phyloP scores from a whole-genome alignment of 2,888 invertebrate genomes.

The Drosophila subsilvestris region DNA sequence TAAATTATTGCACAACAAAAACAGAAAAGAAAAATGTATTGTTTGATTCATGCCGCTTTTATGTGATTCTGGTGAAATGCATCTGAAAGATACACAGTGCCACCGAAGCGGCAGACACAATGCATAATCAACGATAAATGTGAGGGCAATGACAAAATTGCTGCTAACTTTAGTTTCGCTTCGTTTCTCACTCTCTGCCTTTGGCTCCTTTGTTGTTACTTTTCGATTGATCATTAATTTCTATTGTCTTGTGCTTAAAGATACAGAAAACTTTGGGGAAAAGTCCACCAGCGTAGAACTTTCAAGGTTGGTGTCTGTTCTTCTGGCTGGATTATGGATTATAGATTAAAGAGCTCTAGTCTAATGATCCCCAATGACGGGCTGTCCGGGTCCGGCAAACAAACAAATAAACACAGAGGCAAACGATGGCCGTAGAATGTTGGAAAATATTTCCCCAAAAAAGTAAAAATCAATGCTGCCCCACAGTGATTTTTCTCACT shows the following conservation, averaged over 20 bases:
- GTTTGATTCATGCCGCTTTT: slow-evolving; percentile 17
- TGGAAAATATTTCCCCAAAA: slow-evolving; percentile 19
- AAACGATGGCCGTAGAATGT: slow-evolving; percentile 20
- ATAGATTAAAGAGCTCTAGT: slow-evolving; percentile 13
- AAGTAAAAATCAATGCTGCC: slow-evolving; percentile 28
- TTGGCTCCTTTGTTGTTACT: neutral
- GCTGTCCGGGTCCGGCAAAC: neutral
- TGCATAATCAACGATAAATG: slow-evolving; percentile 70
- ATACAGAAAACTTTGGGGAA: slow-evolving; percentile 22
- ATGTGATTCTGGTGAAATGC: slow-evolving; percentile 58
- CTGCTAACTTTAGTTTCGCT: slow-evolving; percentile 60
- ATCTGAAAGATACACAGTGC: slow-evolving; percentile 65
- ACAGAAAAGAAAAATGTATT: slow-evolving; percentile 20
- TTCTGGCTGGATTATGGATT: neutral
- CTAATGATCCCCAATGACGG: slow-evolving; percentile 21
- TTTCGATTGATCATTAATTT: slow-evolving; percentile 68
- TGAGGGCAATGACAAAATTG: slow-evolving; percentile 76
- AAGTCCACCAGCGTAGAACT: slow-evolving; percentile 29
- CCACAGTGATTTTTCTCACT: neutral
- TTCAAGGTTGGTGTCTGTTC: slow-evolving; percentile 55
- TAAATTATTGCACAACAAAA: slow-evolving; percentile 62
- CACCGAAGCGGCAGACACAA: slow-evolving; percentile 35
- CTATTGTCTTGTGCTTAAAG: slow-evolving; percentile 29
- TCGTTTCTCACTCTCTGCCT: slow-evolving; percentile 16
- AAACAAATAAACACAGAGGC: neutral